phyloP scores from a whole-genome alignment of 2,888 invertebrate genomes.

The Barypeithes pellucidus region DNA sequence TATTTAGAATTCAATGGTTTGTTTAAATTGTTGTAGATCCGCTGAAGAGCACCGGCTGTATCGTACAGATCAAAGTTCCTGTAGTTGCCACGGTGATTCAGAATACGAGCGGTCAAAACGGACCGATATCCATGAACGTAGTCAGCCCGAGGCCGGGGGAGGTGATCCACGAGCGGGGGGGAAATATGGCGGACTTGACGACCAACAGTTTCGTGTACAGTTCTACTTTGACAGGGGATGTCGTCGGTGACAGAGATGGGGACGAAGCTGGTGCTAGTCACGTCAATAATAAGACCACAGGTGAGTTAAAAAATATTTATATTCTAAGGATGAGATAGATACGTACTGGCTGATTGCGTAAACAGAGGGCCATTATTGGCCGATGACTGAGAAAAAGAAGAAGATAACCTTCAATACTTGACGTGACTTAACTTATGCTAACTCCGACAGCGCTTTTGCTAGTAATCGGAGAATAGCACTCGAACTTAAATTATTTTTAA shows the following conservation, averaged over 20 bases:
- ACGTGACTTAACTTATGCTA: no score
- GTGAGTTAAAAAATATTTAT: no score
- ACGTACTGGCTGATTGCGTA: no score
- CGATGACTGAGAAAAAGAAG: no score
- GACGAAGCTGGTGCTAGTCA: background rate
- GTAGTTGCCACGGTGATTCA: constrained; percentile 70
- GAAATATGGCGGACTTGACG: constrained; percentile 22
- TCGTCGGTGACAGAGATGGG: background rate
- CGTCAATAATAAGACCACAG: background rate
- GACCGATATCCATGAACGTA: constrained; percentile 66
- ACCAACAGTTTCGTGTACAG: constrained; percentile 56
- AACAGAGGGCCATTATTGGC: no score
- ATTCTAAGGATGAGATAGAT: no score
- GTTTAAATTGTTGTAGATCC: background rate
- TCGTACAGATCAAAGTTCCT: constrained; percentile 69
- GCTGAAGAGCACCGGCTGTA: constrained; percentile 59
- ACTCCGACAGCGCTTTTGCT: no score
- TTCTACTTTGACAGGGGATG: constrained; percentile 51
- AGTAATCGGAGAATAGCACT: no score
- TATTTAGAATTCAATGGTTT: no score
- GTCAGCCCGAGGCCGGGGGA: constrained; percentile 67
- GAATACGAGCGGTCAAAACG: constrained; percentile 61
- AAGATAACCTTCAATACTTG: no score
- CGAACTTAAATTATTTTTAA: no score
- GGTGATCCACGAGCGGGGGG: constrained; percentile 35